phyloP scores from a whole-genome alignment of 2,797 vertebrate genomes.

The Crenuchus spilurus region DNA sequence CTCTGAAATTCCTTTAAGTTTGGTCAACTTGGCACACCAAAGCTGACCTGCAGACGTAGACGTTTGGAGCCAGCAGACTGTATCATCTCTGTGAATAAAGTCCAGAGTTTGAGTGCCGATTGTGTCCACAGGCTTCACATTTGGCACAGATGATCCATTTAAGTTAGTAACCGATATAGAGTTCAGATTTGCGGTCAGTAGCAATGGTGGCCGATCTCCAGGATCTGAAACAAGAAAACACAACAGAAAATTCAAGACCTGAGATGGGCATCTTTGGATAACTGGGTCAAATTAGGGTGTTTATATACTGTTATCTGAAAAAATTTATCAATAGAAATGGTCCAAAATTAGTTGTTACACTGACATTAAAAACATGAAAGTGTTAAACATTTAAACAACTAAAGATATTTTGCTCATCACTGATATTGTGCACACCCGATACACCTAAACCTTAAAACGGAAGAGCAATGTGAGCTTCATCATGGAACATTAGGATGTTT shows the following conservation, averaged over 20 bases:
- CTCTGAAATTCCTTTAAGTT: slow-evolving; percentile 67
- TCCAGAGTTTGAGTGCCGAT: slow-evolving; percentile 77
- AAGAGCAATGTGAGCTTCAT: too few relatives aligned
- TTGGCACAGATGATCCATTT: slow-evolving; percentile 75
- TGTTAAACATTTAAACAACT: too few relatives aligned
- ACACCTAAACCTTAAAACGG: too few relatives aligned
- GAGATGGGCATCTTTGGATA: too few relatives aligned
- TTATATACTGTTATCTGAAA: too few relatives aligned
- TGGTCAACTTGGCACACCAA: slow-evolving; percentile 74
- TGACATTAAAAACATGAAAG: too few relatives aligned
- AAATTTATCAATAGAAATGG: too few relatives aligned
- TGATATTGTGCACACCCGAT: too few relatives aligned
- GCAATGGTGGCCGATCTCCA: slow-evolving; percentile 76
- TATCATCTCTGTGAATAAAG: slow-evolving; percentile 77
- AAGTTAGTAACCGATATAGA: slow-evolving; percentile 73
- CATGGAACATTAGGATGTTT: too few relatives aligned
- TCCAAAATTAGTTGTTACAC: too few relatives aligned
- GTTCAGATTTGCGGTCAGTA: slow-evolving; percentile 76
- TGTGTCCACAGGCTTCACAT: slow-evolving; percentile 63
- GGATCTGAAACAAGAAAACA: slow-evolving; percentile 71
- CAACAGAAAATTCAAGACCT: neutral
- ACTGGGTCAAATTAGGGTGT: too few relatives aligned
- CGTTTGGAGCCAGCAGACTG: slow-evolving; percentile 81
- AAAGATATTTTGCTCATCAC: too few relatives aligned
- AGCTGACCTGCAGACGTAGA: slow-evolving; percentile 76